Evolutionary conservation across 2,888 invertebrate genomes (phyloP).

Genomic region (Ichneumon xanthorius): DNA sequence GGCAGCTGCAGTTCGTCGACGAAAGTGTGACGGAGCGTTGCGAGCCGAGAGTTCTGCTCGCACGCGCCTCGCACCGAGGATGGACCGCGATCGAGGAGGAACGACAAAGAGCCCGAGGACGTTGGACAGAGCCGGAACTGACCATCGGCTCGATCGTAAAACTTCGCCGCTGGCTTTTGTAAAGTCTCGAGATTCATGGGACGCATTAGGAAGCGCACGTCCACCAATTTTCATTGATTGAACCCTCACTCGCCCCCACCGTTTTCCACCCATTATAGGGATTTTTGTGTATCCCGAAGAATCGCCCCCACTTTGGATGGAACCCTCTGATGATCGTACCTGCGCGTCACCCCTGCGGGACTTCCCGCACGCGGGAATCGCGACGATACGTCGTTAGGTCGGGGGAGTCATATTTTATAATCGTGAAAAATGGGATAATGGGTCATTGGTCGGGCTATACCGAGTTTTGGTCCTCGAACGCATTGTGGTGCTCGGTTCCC

Average conservation of each 20-base stretch:
- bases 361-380: too few relatives aligned
- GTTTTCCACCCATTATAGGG: conserved; percentile 73
- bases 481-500: background rate
- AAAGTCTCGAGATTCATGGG: conserved; percentile 68
- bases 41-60: conserved; percentile 23
- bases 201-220: conserved; percentile 76
- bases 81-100: conserved; percentile 17
- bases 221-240: conserved; percentile 80
- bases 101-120: background rate
- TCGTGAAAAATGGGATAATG: conserved; percentile 55
- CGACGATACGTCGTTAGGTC: background rate
- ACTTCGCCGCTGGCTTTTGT: conserved; percentile 40
- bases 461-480: background rate
- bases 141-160: conserved; percentile 47
- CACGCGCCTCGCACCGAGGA: conserved; percentile 45
- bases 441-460: conserved; percentile 29
- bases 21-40: conserved; percentile 3
- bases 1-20: background rate
- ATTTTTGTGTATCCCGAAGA: conserved; percentile 41
- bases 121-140: conserved; percentile 57
- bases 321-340: background rate
- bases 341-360: background rate
- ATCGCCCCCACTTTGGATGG: conserved; percentile 42
- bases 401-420: conserved; percentile 53
- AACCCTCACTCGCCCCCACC: conserved; percentile 69